Conservation (phyloP, 1,140 invertebrate species). For the Trichonephila clavata region DNA sequence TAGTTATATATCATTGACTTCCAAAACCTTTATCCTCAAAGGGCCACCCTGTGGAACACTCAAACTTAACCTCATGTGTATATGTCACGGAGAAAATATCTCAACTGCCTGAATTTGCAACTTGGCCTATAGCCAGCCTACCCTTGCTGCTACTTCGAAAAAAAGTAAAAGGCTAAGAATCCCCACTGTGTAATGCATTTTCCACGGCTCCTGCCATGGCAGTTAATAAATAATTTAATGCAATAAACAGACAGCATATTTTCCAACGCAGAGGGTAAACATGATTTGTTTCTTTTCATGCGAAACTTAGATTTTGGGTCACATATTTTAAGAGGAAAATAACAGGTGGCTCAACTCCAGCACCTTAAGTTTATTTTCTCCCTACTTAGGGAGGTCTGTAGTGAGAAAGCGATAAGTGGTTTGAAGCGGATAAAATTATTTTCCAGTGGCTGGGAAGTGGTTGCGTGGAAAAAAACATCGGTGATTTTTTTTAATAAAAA, state of each 20-base stretch:
- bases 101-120: not conserved
- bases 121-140: no score
- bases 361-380: not conserved
- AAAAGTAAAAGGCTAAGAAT: constrained; percentile 1
- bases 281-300: constrained; percentile 20
- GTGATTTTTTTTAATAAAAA: no score
- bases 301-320: not conserved
- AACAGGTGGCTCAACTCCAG: constrained; percentile 18
- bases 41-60: not conserved
- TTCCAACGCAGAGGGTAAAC: not conserved
- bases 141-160: no score
- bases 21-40: not conserved
- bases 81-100: not conserved
- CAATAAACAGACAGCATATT: constrained; percentile 26
- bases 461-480: no score
- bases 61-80: not conserved
- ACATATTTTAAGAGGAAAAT: constrained; percentile 1
- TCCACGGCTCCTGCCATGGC: constrained; percentile 3
- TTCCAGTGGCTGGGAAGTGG: no score
- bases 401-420: no score
- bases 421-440: no score
- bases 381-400: no score
- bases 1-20: not conserved
- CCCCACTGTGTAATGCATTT: not conserved
- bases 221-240: constrained; percentile 54